A percentile compares a stretch with the other conserved stretches of the same genome.
Evolutionary conservation across 2,797 vertebrate genomes (phyloP).

Genomic region (Enteromius treurensis): DNA sequence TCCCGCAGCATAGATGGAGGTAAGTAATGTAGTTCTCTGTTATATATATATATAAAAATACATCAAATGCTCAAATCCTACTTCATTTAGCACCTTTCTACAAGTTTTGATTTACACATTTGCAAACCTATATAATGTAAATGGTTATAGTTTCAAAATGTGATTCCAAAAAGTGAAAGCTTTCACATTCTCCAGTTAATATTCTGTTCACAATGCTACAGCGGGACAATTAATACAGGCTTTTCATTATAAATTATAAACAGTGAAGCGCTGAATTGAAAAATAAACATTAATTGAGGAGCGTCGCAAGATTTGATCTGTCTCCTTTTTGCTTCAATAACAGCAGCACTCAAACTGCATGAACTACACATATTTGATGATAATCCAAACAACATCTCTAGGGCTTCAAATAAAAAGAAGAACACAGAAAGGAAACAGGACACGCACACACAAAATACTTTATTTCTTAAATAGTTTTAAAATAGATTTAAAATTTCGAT

Average conservation of each 20-base stretch:
- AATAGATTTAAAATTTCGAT: no score
- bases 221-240: neutral
- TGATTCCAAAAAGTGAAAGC: neutral
- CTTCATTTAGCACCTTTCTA: neutral
- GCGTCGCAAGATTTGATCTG: neutral
- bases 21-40: conserved; percentile 62
- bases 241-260: neutral
- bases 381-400: neutral
- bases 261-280: neutral
- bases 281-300: neutral
- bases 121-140: neutral
- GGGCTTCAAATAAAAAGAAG: neutral
- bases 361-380: neutral
- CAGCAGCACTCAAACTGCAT: neutral
- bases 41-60: neutral
- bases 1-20: conserved; percentile 96
- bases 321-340: neutral
- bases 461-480: no score
- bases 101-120: neutral
- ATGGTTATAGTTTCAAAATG: neutral
- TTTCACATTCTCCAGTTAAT: neutral
- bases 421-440: neutral
- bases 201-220: neutral
- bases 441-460: neutral
- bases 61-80: neutral